Percentiles rank a stretch among this genome's conserved stretches.
These are phyloP conservation scores for Sebastes itinus DNA, from an alignment of 2,797 vertebrate genomes.

Conservation along the genomic window DNA sequence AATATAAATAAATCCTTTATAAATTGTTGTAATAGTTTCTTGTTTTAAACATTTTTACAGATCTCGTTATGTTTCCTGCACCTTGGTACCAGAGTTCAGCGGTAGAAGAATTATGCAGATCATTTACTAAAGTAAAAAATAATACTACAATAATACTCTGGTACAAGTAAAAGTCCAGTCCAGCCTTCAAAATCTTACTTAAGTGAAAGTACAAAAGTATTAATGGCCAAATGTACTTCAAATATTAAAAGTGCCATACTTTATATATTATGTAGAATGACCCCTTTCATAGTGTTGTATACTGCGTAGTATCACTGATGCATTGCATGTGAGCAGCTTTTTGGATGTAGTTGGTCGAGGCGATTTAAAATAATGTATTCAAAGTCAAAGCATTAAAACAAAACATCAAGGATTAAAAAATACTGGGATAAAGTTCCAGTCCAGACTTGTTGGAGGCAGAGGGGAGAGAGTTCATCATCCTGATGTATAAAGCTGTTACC, in stretches of 20 bases:
- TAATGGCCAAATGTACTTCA: not conserved
- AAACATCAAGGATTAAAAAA: not conserved
- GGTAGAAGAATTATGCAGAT: too few relatives aligned
- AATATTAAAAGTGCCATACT: not conserved
- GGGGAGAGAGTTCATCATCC: not conserved
- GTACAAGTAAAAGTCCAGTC: not conserved
- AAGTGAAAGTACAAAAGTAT: not conserved
- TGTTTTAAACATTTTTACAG: too few relatives aligned
- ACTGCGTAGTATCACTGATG: too few relatives aligned
- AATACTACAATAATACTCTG: not conserved
- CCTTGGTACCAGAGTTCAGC: too few relatives aligned
- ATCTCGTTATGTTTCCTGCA: too few relatives aligned
- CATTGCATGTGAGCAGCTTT: not conserved
- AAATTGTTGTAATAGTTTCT: too few relatives aligned
- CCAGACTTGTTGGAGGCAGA: not conserved
- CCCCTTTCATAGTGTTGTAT: too few relatives aligned
- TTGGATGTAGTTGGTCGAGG: not conserved
- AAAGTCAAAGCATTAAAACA: not conserved
- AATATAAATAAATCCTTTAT: too few relatives aligned
- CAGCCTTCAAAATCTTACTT: too few relatives aligned
- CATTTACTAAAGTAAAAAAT: not conserved
- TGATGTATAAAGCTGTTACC: not conserved
- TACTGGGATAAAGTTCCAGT: not conserved
- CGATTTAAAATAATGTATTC: not conserved
- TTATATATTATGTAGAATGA: too few relatives aligned